phyloP scores from a whole-genome alignment of 2,797 vertebrate species.

The Melopsittacus undulatus region DNA sequence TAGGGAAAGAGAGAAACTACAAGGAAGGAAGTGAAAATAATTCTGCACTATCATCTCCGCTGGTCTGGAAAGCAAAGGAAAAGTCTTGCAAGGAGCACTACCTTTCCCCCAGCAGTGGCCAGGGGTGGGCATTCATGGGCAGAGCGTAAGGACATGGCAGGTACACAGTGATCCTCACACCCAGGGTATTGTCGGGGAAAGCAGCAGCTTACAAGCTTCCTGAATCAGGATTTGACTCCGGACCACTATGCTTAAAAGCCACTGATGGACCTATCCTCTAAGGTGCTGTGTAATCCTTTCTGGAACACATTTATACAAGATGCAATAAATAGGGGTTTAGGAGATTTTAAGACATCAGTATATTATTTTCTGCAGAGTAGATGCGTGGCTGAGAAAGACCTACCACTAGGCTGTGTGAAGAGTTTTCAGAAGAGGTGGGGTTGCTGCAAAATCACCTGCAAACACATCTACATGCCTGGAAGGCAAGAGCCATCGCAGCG shows the following conservation, averaged over 20 bases:
- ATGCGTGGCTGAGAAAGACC: neutral
- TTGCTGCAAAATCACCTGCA: neutral
- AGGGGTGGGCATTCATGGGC: neutral
- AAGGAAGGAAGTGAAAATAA: neutral
- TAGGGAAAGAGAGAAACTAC: neutral
- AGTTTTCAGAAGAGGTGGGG: neutral
- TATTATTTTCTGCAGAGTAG: neutral
- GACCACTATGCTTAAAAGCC: neutral
- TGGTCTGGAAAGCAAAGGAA: neutral
- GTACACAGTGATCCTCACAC: neutral
- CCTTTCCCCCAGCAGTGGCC: neutral
- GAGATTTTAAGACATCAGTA: neutral
- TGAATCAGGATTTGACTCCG: neutral
- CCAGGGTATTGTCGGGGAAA: neutral
- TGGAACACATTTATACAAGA: neutral
- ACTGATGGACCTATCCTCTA: neutral
- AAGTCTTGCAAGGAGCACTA: neutral
- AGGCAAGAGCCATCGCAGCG: neutral
- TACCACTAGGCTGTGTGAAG: neutral
- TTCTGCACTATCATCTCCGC: neutral
- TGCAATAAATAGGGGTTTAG: conserved; percentile 39
- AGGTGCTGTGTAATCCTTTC: neutral
- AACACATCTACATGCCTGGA: accelerated
- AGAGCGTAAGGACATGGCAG: accelerated
- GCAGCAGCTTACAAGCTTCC: neutral